Conservation (phyloP, 2,888 invertebrate species). For the Clanis bilineata region DNA sequence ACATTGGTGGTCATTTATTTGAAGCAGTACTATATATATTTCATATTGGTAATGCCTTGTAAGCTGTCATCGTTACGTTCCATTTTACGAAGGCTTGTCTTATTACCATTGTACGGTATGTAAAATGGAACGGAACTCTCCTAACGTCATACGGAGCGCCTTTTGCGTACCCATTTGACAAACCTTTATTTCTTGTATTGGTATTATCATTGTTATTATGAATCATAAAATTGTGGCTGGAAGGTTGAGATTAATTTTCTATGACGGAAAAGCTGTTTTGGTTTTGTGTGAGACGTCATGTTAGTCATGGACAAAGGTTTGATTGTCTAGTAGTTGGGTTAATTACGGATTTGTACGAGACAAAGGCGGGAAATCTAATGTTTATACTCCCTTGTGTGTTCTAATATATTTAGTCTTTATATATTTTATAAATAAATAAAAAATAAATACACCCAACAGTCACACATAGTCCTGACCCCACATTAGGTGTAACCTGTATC, state of each 20-base stretch:
- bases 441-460: too few species aligned
- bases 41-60: slow-evolving; percentile 43
- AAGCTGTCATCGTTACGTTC: slow-evolving; percentile 62
- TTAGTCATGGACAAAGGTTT: slow-evolving; percentile 55
- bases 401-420: too few species aligned
- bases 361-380: background rate
- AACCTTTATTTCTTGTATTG: slow-evolving; percentile 8
- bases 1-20: slow-evolving; percentile 21
- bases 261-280: background rate
- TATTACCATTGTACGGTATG: slow-evolving; percentile 67
- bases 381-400: too few species aligned
- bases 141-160: slow-evolving; percentile 68
- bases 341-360: slow-evolving; percentile 44
- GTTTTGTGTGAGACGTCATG: slow-evolving; percentile 37
- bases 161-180: slow-evolving; percentile 49
- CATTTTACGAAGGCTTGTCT: slow-evolving; percentile 60
- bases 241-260: background rate
- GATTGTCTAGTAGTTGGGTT: slow-evolving; percentile 56
- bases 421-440: too few species aligned
- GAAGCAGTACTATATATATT: slow-evolving; percentile 24
- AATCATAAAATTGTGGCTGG: background rate
- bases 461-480: too few species aligned
- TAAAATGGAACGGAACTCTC: slow-evolving; percentile 53
- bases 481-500: too few species aligned
- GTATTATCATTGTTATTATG: slow-evolving; percentile 17